Evolutionary conservation across 2,888 invertebrate species (phyloP).

Genomic region (Lottia scabra): DNA sequence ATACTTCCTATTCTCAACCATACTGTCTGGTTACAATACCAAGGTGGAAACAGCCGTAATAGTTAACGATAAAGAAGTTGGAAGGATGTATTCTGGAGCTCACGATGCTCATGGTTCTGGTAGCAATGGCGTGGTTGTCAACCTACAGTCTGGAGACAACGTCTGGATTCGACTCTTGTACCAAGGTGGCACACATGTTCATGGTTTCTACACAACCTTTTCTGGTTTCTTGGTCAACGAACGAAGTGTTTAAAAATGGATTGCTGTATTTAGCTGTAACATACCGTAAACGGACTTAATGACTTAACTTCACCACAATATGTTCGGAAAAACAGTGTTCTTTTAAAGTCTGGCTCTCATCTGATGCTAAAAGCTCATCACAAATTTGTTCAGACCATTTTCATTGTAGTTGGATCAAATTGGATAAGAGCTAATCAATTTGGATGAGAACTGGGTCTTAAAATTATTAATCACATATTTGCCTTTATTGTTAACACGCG

Average conservation of each 20-base stretch:
- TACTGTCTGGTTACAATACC: constrained; percentile 41
- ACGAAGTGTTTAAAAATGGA: constrained; percentile 14
- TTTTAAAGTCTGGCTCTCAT: no score
- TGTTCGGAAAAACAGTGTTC: no score
- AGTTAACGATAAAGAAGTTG: constrained; percentile 39
- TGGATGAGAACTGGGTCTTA: no score
- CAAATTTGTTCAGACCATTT: no score
- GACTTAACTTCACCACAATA: no score
- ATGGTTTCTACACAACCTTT: constrained; percentile 42
- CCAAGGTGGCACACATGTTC: constrained; percentile 39
- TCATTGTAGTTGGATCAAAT: no score
- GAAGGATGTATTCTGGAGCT: constrained; percentile 41
- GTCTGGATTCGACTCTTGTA: constrained; percentile 38
- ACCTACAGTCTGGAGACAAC: constrained; percentile 34
- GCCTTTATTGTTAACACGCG: no score
- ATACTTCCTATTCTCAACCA: constrained; percentile 34
- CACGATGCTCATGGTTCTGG: constrained; percentile 44
- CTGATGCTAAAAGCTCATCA: no score
- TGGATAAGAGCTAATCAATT: no score
- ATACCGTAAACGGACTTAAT: no score
- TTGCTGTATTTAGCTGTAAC: no score
- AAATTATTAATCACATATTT: no score
- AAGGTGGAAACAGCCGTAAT: constrained; percentile 41
- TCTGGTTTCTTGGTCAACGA: constrained; percentile 32
- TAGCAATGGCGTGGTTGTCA: constrained; percentile 35